phyloP scores from a whole-genome alignment of 1,140 invertebrate species.

The Lepidostoma basale region DNA sequence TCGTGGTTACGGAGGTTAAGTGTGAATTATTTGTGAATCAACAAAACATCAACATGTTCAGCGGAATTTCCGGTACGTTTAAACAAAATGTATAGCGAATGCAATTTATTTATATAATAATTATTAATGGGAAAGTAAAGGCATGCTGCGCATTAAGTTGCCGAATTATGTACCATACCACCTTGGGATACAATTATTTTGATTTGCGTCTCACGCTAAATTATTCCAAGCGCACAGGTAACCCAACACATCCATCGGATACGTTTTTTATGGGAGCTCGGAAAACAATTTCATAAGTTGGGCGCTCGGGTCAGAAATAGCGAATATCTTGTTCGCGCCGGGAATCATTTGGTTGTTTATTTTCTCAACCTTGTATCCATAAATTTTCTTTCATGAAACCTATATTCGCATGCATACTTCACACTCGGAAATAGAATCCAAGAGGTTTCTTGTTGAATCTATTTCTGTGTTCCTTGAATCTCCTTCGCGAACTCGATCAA shows the following conservation, averaged over 20 bases:
- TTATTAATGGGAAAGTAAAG: neutral
- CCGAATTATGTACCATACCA: neutral
- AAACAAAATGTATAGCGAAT: no score
- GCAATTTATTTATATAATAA: neutral
- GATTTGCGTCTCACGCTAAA: conserved; percentile 17
- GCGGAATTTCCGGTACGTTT: conserved; percentile 38
- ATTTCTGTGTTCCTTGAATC: neutral
- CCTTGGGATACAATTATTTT: neutral
- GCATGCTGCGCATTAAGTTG: neutral
- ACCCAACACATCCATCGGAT: no score
- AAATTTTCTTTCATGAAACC: neutral
- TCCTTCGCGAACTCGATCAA: conserved; percentile 1
- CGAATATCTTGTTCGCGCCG: neutral
- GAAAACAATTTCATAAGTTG: neutral
- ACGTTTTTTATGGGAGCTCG: neutral
- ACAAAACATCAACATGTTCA: conserved; percentile 38
- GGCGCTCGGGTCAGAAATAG: neutral
- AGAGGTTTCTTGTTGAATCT: conserved; percentile 22
- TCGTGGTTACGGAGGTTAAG: neutral
- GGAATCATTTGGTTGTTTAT: conserved; percentile 2
- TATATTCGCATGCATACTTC: conserved; percentile 3
- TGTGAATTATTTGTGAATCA: conserved; percentile 30
- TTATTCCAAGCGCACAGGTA: neutral
- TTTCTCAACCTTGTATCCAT: conserved; percentile 1
- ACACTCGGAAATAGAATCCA: conserved; percentile 1